These are phyloP conservation scores for Glaucidium brasilianum DNA, from an alignment of 2,113 vertebrate species.

Conservation along the genomic window DNA sequence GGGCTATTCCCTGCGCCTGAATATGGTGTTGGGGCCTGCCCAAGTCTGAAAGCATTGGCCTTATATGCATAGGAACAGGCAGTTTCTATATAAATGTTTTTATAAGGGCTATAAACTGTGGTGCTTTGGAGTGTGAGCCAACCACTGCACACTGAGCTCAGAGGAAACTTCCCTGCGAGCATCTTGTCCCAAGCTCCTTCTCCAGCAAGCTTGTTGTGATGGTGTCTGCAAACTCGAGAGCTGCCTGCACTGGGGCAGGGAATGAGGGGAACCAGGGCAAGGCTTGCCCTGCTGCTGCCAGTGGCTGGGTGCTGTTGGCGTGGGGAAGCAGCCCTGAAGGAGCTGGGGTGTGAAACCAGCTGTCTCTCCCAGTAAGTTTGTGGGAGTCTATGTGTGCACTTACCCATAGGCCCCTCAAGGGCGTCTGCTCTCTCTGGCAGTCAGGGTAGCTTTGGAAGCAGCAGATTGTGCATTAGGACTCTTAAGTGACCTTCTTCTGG, in stretches of 20 bases:
- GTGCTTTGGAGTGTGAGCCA: background rate
- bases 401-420: accelerated
- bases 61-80: constrained; percentile 59
- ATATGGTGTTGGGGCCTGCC: constrained; percentile 23
- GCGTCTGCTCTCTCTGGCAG: background rate
- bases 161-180: background rate
- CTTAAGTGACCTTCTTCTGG: constrained; percentile 35
- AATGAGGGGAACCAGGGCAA: background rate
- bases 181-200: background rate
- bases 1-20: background rate
- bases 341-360: background rate
- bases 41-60: constrained; percentile 36
- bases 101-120: background rate
- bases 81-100: constrained; percentile 60
- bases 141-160: background rate
- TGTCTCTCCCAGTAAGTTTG: accelerated
- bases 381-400: background rate
- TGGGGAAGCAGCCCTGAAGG: background rate
- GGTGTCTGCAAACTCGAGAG: background rate
- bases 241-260: background rate
- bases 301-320: accelerated
- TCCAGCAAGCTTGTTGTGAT: accelerated
- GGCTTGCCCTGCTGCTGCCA: background rate
- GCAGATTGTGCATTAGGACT: constrained; percentile 31
- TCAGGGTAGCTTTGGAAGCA: background rate